Conservation (phyloP, 2,888 invertebrate species). For the Pseudoips prasinana region DNA sequence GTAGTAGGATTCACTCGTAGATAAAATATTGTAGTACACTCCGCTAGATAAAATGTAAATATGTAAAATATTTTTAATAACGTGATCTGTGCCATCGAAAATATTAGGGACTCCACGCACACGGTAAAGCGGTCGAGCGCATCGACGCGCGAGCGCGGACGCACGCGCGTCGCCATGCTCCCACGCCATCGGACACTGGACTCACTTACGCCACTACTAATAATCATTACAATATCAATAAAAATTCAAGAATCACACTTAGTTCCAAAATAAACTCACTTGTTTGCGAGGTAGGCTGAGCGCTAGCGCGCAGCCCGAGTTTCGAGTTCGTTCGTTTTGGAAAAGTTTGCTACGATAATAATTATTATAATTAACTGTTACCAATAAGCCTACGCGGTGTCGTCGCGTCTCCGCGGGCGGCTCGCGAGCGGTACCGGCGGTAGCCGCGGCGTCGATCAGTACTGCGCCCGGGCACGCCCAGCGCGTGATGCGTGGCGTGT, state of each 20-base stretch:
- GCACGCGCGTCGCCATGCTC: slow-evolving; percentile 49
- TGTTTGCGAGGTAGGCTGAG: slow-evolving; percentile 87
- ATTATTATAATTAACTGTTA: slow-evolving; percentile 80
- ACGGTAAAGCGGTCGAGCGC: slow-evolving; percentile 63
- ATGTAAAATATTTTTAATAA: slow-evolving; percentile 80
- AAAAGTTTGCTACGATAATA: slow-evolving; percentile 82
- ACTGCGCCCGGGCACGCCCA: neutral
- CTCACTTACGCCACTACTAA: slow-evolving; percentile 81
- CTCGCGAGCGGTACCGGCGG: slow-evolving; percentile 36
- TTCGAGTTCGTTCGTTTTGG: slow-evolving; percentile 84
- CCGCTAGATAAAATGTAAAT: slow-evolving; percentile 81
- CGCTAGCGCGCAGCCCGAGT: slow-evolving; percentile 81
- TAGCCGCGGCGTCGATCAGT: slow-evolving; percentile 27
- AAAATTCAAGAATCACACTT: slow-evolving; percentile 88
- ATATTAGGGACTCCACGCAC: slow-evolving; percentile 79
- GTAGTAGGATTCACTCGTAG: slow-evolving; percentile 81
- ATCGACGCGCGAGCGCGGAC: slow-evolving; percentile 25
- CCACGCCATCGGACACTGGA: slow-evolving; percentile 55
- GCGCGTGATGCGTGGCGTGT: slow-evolving; percentile 9
- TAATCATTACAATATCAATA: slow-evolving; percentile 82
- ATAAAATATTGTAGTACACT: slow-evolving; percentile 81
- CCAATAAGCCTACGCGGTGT: slow-evolving; percentile 80
- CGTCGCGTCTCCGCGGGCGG: slow-evolving; percentile 74
- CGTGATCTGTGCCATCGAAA: slow-evolving; percentile 79
- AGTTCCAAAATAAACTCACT: slow-evolving; percentile 89